These are phyloP conservation scores for Drosophila borborema DNA, from an alignment of 2,888 invertebrate genomes.

Conservation along the genomic window DNA sequence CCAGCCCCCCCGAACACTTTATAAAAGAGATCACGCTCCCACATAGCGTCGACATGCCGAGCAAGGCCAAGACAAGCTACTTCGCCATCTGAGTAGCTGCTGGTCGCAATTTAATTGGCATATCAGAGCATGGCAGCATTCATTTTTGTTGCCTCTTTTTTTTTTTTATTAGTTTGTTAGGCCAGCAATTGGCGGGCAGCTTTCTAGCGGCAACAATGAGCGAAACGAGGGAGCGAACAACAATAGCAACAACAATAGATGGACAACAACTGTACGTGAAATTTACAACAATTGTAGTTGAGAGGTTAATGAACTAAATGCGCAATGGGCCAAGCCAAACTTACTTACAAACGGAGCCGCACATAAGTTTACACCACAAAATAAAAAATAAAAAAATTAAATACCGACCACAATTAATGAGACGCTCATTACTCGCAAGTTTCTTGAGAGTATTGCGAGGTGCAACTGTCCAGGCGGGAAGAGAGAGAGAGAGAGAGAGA, in stretches of 20 bases:
- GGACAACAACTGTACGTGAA: slow-evolving; percentile 47
- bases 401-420: slow-evolving; percentile 61
- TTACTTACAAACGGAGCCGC: slow-evolving; percentile 54
- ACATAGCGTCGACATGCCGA: slow-evolving; percentile 28
- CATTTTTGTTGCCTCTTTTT: slow-evolving; percentile 45
- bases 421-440: slow-evolving; percentile 67
- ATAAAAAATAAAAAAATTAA: slow-evolving; percentile 16
- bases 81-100: slow-evolving; percentile 34
- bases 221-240: slow-evolving; percentile 33
- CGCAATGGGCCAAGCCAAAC: slow-evolving; percentile 80
- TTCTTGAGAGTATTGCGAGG: slow-evolving; percentile 50
- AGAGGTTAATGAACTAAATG: slow-evolving; percentile 80
- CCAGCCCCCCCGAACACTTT: background rate
- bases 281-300: slow-evolving; percentile 76
- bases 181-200: slow-evolving; percentile 51
- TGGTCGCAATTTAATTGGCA: slow-evolving; percentile 78
- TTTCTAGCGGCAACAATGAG: slow-evolving; percentile 72
- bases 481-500: background rate
- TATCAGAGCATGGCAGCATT: slow-evolving; percentile 65
- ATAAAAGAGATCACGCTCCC: slow-evolving; percentile 60
- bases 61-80: slow-evolving; percentile 8
- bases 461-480: background rate
- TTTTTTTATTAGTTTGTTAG: slow-evolving; percentile 67
- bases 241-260: slow-evolving; percentile 22
- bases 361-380: slow-evolving; percentile 32